These are phyloP conservation scores for Brenthis ino DNA, from an alignment of 2,888 invertebrate genomes.

Conservation along the genomic window DNA sequence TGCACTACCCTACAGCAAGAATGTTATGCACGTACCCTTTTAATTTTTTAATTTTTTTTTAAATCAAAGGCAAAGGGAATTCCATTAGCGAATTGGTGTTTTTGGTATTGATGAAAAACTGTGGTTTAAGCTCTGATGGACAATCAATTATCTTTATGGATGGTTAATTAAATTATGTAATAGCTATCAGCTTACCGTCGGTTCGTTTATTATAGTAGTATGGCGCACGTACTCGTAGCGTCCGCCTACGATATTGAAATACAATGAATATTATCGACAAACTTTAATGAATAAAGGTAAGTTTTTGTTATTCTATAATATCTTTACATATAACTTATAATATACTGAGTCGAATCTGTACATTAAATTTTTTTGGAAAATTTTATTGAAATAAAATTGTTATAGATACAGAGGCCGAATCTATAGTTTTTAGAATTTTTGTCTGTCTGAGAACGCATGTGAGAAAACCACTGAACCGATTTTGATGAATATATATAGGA, in stretches of 20 bases:
- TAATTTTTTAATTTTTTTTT: slow-evolving; percentile 53
- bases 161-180: slow-evolving; percentile 41
- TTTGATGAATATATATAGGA: no score
- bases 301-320: slow-evolving; percentile 2
- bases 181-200: slow-evolving; percentile 35
- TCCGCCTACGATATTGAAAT: neutral
- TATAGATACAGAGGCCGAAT: no score
- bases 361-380: no score
- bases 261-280: neutral
- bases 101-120: slow-evolving; percentile 44
- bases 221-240: neutral
- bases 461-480: no score
- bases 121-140: slow-evolving; percentile 34
- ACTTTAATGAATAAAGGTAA: neutral
- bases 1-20: slow-evolving; percentile 76
- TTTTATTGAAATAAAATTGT: no score
- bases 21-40: slow-evolving; percentile 75
- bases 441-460: no score
- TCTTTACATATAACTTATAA: neutral
- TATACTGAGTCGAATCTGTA: no score
- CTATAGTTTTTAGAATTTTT: no score
- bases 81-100: slow-evolving; percentile 74
- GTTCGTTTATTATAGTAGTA: slow-evolving; percentile 20
- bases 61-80: slow-evolving; percentile 60
- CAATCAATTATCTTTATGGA: slow-evolving; percentile 42